These are phyloP conservation scores for Porites cylindrica DNA, from an alignment of 92 coral and sea anemone species.

Conservation along the genomic window DNA sequence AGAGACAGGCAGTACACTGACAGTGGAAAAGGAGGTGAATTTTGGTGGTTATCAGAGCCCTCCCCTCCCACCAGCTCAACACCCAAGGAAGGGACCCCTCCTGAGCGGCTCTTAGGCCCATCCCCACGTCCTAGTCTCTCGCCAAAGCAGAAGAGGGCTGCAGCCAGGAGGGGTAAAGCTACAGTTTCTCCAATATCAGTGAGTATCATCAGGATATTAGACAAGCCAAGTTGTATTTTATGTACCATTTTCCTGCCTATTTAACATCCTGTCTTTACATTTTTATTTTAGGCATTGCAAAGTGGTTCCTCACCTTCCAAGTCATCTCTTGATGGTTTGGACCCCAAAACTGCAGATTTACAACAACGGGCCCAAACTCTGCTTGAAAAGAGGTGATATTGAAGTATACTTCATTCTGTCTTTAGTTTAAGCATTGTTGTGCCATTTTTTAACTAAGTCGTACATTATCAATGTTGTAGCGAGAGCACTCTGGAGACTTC, in stretches of 20 bases:
- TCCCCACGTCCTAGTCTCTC: slow-evolving; percentile 57
- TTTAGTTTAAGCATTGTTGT: not conserved
- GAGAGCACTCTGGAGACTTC: slow-evolving; percentile 69
- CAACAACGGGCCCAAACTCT: slow-evolving; percentile 84
- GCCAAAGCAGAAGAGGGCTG: slow-evolving; percentile 46
- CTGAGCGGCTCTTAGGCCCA: slow-evolving; percentile 54
- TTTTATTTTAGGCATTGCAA: slow-evolving; percentile 27
- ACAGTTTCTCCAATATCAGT: slow-evolving; percentile 28
- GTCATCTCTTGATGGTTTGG: slow-evolving; percentile 73
- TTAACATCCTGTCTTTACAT: not conserved
- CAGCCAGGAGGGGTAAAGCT: slow-evolving; percentile 26
- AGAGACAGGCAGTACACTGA: slow-evolving; percentile 70
- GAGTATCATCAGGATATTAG: not conserved
- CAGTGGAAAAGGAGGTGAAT: slow-evolving; percentile 70
- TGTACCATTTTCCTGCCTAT: too few relatives aligned
- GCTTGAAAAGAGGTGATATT: slow-evolving; percentile 84
- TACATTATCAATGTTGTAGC: slow-evolving; percentile 5
- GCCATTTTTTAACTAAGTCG: not conserved
- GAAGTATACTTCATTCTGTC: too few relatives aligned
- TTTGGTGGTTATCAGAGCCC: slow-evolving; percentile 89
- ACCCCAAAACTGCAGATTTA: slow-evolving; percentile 70
- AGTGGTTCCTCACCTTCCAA: slow-evolving; percentile 46
- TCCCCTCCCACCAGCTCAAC: slow-evolving; percentile 91
- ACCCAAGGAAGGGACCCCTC: slow-evolving; percentile 80
- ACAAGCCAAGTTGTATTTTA: too few relatives aligned